These are phyloP conservation scores for Wasmannia auropunctata DNA, from an alignment of 1,140 invertebrate genomes.

Conservation along the genomic window DNA sequence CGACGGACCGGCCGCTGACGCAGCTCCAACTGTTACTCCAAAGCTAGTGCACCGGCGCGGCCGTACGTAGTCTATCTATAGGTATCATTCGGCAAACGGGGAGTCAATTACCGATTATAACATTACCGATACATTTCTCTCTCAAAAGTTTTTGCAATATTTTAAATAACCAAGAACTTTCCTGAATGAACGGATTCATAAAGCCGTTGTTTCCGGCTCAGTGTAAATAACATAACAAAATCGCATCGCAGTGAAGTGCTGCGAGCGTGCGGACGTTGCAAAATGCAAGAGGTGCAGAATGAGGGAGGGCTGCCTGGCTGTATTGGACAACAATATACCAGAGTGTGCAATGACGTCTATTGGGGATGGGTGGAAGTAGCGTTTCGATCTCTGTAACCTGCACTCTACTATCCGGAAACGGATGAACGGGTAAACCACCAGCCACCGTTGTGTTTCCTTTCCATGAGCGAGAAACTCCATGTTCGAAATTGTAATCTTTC, in stretches of 20 bases:
- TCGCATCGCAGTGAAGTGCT: background rate
- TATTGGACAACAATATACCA: slow-evolving; percentile 49
- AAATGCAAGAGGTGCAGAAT: slow-evolving; percentile 24
- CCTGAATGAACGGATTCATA: background rate
- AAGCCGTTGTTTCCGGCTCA: background rate
- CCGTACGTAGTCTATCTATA: background rate
- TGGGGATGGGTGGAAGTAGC: slow-evolving; percentile 1
- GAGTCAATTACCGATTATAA: background rate
- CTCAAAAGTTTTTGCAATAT: background rate
- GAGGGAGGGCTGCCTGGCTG: background rate
- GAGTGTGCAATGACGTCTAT: slow-evolving; percentile 66
- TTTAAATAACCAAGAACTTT: background rate
- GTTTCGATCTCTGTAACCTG: slow-evolving; percentile 61
- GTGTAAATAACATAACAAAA: slow-evolving; percentile 25
- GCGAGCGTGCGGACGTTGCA: slow-evolving; percentile 15
- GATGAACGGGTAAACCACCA: slow-evolving; percentile 59
- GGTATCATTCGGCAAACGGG: background rate
- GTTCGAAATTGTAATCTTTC: slow-evolving; percentile 54
- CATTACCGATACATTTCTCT: background rate
- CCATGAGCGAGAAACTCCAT: slow-evolving; percentile 33
- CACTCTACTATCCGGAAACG: slow-evolving; percentile 70
- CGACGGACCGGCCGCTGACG: slow-evolving; percentile 66
- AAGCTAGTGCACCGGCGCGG: background rate
- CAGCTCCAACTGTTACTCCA: slow-evolving; percentile 62
- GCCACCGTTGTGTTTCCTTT: slow-evolving; percentile 66